A percentile compares a stretch with the other conserved stretches of the same genome.
Evolutionary conservation across 2,888 invertebrate genomes (phyloP).

Genomic region (Gnatocerus cornutus): DNA sequence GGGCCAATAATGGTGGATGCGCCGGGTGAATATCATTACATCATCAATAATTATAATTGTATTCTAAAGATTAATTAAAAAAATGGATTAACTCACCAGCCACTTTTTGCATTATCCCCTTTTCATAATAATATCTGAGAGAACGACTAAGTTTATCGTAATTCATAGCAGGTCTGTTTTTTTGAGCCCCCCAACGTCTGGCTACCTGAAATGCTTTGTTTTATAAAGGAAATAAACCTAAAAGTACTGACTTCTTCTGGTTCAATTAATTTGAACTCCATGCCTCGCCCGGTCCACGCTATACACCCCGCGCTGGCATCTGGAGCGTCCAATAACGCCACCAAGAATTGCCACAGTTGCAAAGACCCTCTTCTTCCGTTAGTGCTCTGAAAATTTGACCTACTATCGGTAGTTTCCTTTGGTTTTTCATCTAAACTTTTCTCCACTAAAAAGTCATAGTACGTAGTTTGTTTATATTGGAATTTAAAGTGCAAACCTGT

Average conservation of each 20-base stretch:
- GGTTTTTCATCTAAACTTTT: conserved; percentile 57
- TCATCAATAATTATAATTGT: no score
- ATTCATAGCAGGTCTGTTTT: conserved; percentile 98
- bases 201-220: conserved; percentile 80
- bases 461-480: neutral
- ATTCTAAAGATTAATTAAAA: no score
- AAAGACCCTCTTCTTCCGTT: conserved; percentile 83
- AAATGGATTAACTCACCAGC: conserved; percentile 83
- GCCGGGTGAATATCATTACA: no score
- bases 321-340: conserved; percentile 84
- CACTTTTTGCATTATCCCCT: conserved; percentile 99
- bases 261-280: conserved; percentile 96
- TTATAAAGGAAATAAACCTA: no score
- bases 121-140: conserved; percentile 96
- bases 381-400: conserved; percentile 58
- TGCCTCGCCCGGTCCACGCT: conserved; percentile 95
- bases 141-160: conserved; percentile 96
- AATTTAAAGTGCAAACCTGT: conserved; percentile 10
- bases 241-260: conserved; percentile 86
- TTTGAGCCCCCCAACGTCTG: conserved; percentile 95
- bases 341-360: conserved; percentile 96
- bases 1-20: neutral
- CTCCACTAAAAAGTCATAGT: conserved; percentile 24
- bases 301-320: conserved; percentile 84
- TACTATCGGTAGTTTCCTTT: conserved; percentile 58